phyloP scores from a whole-genome alignment of 2,113 vertebrate species.

The Percina caprodes region DNA sequence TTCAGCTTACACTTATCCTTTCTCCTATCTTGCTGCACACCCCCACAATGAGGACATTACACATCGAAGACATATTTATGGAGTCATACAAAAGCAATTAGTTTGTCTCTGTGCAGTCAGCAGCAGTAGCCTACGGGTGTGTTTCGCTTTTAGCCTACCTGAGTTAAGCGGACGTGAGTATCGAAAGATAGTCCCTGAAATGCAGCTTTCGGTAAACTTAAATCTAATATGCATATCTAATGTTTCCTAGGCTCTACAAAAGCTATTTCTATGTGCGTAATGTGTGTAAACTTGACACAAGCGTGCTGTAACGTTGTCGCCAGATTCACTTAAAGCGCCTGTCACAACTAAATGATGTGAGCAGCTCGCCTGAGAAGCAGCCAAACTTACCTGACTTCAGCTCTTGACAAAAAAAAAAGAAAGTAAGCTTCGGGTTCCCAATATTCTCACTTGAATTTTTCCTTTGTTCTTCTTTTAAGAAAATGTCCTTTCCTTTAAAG shows the following conservation, averaged over 20 bases:
- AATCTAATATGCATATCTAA: conserved; percentile 19
- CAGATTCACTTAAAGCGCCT: conserved; percentile 83
- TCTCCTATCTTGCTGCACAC: conserved; percentile 61
- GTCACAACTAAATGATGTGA: conserved; percentile 86
- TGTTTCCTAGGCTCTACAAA: conserved; percentile 18
- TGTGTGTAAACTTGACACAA: conserved; percentile 67
- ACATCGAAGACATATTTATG: conserved; percentile 71
- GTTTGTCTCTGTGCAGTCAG: conserved; percentile 76
- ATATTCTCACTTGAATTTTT: conserved; percentile 90
- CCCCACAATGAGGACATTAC: conserved; percentile 75
- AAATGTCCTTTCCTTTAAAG: conserved; percentile 73
- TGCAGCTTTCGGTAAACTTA: conserved; percentile 62
- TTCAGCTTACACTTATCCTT: conserved; percentile 64
- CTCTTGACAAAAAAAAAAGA: conserved; percentile 92
- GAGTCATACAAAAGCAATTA: conserved; percentile 83
- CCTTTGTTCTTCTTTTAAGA: conserved; percentile 87
- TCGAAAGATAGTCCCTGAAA: conserved; percentile 50
- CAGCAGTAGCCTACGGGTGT: conserved; percentile 60
- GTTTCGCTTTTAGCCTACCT: conserved; percentile 64
- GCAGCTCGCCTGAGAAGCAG: conserved; percentile 85
- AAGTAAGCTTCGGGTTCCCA: conserved; percentile 93
- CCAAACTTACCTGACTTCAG: conserved; percentile 99
- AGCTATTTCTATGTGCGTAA: conserved; percentile 63
- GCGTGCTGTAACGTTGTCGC: conserved; percentile 73
- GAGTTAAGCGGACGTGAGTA: conserved; percentile 75